Base-by-base conservation (phyloP, 2,888 invertebrate genomes). In the Apodemia hepburni region DNA sequence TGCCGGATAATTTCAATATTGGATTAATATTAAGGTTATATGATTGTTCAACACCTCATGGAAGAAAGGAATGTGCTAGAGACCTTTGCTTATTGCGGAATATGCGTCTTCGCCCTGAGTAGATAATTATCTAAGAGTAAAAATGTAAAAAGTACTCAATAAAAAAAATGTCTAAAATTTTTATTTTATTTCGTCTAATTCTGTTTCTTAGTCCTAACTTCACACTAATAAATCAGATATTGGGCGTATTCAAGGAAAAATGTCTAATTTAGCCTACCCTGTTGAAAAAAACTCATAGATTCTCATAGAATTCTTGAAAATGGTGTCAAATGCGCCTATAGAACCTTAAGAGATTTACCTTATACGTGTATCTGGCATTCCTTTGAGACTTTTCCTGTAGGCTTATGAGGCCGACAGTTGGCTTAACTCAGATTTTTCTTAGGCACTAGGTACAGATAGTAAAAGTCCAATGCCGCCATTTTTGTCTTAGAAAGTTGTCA, bases 41-140 rank as follows among this genome's bases (percentile, higher is more conserved):
- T 81, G 97, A 98, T 83, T 92, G 97, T 59, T 93, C 94, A 60
- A 94, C 95, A 22, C 84, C 93, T 22, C 93, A 93, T 62, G 97
- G 98, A 1, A 93, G 98, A 63, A 96, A 96, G 78, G 95, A 96
- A 64, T 97, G 97, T 62, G 97, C 98, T 0, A 94, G 97, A 75
- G 97, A 97, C 82, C 89, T 98, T 65, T 97, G 98, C 80, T 93
- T 98, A 75, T 93, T 97, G 74, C 93, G 97, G 68, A 97, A 97
- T 85, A 96, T 97, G 91, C 93, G 94, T 72, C 85, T 96, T 42
- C 93, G 93, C 74, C 93, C 93, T 22, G 90, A 90, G 63, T 93
- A 76, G 75, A 47, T 17, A n/a, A 47, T 12, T n/a, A n/a, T n/a
- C 6, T 17, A 22, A 22, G 22, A 22, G 22, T 47, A 17, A 17